Base-by-base conservation (phyloP, 2,113 vertebrate genomes). In the Sebastes schlegelii region DNA sequence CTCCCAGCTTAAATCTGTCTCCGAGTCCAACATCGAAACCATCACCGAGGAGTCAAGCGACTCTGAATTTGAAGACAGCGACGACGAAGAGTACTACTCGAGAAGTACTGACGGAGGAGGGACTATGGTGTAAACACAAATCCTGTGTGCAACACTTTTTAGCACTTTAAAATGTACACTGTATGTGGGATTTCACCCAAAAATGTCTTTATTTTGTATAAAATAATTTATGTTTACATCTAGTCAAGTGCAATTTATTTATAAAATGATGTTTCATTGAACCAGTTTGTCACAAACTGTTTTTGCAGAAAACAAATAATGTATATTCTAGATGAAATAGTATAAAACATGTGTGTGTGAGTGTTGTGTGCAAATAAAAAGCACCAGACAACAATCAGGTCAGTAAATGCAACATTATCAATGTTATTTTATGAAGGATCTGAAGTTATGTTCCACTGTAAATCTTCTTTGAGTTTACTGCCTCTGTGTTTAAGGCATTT, bases 101-200 rank as follows among this genome's bases (percentile, higher is more conserved):
- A 4, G 1, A 0, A 2, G 1, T 23, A 17, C 62, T 0, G 0
- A 0, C 0, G 16, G 14, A 0, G 14, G 7, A 16, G 80, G 12
- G 2, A 81, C 69, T 0, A 7, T 17, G 10, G 66, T 79, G 34
- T 82, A 21, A 82, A 76, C 26, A 9, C 42, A 8, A 5, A 54
- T 45, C 23, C 12, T 52, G 17, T 48, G 16, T n/a, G 13, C 12
- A n/a, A 3, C 16, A 48, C 62, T 0, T 21, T 69, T 17, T 68
- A 69, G 79, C 64, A 88, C 72, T 79, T 85, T 81, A 13, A 82
- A 66, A 51, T 23, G 17, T 73, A 8, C 48, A 67, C 4, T 45
- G 5, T 19, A 8, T 46, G 70, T 75, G 57, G 66, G 19, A 43
- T 54, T 51, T 46, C 13, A 12, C 16, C 1, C 3, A 62, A 40